A percentile compares a stretch with the other conserved stretches of the same genome.
These are phyloP conservation scores for Esperia sulphurella DNA, from an alignment of 2,888 invertebrate genomes.

Conservation along the genomic window DNA sequence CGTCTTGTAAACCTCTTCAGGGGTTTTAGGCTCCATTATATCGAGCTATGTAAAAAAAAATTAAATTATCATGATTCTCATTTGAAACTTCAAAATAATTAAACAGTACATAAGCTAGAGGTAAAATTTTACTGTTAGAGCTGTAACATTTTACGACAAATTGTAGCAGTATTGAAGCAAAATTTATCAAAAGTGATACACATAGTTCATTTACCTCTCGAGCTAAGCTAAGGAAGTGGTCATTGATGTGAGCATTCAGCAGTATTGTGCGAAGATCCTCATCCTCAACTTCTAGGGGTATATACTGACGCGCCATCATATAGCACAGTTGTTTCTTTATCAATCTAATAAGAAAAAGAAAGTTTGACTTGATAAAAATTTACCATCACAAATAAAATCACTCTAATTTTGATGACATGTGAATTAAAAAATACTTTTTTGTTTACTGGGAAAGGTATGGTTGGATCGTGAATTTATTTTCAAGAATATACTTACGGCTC, in stretches of 20 bases:
- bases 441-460: too few species aligned
- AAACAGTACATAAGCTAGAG: too few species aligned
- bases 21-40: conserved; percentile 99
- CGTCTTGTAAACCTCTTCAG: conserved; percentile 99
- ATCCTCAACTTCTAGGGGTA: conserved; percentile 90
- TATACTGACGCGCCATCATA: conserved; percentile 96
- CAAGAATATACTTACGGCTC: conserved; percentile 90
- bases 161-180: too few species aligned
- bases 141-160: too few species aligned
- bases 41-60: conserved; percentile 83
- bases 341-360: conserved; percentile 74
- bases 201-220: conserved; percentile 84
- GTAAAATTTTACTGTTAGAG: too few species aligned
- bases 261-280: conserved; percentile 93
- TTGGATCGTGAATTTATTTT: too few species aligned
- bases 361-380: background rate
- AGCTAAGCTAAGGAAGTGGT: conserved; percentile 94
- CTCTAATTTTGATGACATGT: too few species aligned
- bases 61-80: background rate
- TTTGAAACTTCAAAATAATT: background rate
- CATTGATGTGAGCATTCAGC: conserved; percentile 95
- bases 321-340: conserved; percentile 96
- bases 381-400: too few species aligned
- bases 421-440: too few species aligned
- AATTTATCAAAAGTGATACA: too few species aligned